These are phyloP conservation scores for Listronotus bonariensis DNA, from an alignment of 1,140 invertebrate species.

Conservation along the genomic window DNA sequence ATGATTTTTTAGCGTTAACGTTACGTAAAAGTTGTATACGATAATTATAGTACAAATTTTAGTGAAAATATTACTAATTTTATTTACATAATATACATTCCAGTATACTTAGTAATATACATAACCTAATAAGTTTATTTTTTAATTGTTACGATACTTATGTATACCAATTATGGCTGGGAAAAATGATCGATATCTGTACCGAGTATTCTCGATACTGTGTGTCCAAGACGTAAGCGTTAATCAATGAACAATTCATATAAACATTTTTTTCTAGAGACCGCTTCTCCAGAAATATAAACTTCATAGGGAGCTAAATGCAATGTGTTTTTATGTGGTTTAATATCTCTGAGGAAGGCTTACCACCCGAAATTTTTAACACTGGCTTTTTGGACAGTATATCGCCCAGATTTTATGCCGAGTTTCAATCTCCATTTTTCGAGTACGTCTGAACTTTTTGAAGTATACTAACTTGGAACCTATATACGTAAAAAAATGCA, in stretches of 20 bases:
- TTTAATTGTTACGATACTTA: too few relatives aligned
- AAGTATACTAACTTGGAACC: conserved; percentile 54
- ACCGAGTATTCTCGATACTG: too few relatives aligned
- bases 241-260: neutral
- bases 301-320: too few relatives aligned
- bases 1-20: too few relatives aligned
- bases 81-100: conserved; percentile 11
- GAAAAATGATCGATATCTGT: too few relatives aligned
- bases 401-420: too few relatives aligned
- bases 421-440: conserved; percentile 7
- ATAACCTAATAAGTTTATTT: neutral
- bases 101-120: neutral
- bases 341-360: too few relatives aligned
- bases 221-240: too few relatives aligned
- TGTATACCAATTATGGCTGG: neutral
- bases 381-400: too few relatives aligned
- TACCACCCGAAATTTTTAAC: too few relatives aligned
- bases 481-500: conserved; percentile 53
- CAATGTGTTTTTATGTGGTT: too few relatives aligned
- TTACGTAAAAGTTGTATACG: conserved; percentile 21
- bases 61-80: conserved; percentile 5
- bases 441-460: conserved; percentile 22
- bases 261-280: neutral
- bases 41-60: conserved; percentile 27
- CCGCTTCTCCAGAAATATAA: too few relatives aligned